phyloP scores from a whole-genome alignment of 2,888 invertebrate species.

The Balanococcus diminutus region DNA sequence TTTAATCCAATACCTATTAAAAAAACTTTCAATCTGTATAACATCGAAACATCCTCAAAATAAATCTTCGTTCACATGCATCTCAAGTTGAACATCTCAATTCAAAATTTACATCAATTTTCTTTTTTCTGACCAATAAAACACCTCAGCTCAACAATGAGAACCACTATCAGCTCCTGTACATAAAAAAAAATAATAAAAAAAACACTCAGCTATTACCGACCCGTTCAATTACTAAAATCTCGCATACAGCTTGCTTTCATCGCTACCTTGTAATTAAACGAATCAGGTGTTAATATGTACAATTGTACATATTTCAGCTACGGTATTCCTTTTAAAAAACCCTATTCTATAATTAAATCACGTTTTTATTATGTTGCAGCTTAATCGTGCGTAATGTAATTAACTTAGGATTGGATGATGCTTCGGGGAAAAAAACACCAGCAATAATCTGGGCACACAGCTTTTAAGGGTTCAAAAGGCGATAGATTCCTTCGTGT shows the following conservation, averaged over 20 bases:
- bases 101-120: too few relatives aligned
- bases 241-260: not conserved
- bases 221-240: not conserved
- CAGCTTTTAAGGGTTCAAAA: not conserved
- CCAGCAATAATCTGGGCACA: not conserved
- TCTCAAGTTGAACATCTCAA: too few relatives aligned
- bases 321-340: conserved; percentile 16
- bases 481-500: conserved; percentile 7
- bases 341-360: conserved; percentile 34
- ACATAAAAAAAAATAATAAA: too few relatives aligned
- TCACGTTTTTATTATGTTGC: conserved; percentile 18
- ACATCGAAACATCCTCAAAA: too few relatives aligned
- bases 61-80: too few relatives aligned
- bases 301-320: not conserved
- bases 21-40: too few relatives aligned
- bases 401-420: conserved; percentile 26
- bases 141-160: not conserved
- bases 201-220: not conserved
- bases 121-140: too few relatives aligned
- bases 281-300: conserved; percentile 29
- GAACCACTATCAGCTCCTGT: not conserved
- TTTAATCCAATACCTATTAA: too few relatives aligned
- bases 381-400: conserved; percentile 27
- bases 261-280: conserved; percentile 15
- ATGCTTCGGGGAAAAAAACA: not conserved